Base-by-base conservation (phyloP, 2,888 invertebrate genomes). In the Pomacea canaliculata region DNA sequence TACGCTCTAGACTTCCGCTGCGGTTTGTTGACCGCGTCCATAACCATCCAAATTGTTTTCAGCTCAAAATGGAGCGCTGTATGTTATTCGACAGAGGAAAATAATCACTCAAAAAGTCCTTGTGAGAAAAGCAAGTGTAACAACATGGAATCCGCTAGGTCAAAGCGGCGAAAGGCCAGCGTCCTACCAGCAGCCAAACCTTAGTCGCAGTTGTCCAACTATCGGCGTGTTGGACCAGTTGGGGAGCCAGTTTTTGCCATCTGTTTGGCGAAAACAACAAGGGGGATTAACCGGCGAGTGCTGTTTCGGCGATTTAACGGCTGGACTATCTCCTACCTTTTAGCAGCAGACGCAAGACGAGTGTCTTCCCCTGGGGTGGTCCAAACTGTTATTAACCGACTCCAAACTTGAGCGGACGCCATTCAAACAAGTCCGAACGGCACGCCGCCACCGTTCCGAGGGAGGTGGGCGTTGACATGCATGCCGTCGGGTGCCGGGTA, bases 261-360 rank as follows among this genome's bases (percentile, higher is more conserved):
- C n/a, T 67, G 73, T 73, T 73, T 73, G 73, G 48, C 51, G 46
- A 67, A 73, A 73, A 73, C 68, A 59, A 68, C 37, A 13, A 73
- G 37, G n/a, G 10, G 73, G 48, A 27, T 73, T 68, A 73, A 51
- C 74, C 19, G 37, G 46, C 48, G 62, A 18, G 69, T 69, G 69
- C 9, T 69, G 60, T 63, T 62, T 68, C 48, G 16, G 69, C 59
- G 67, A 67, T 67, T 73, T 37, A 13, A 16, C 56, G 49, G 49
- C 18, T 46, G 46, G 49, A 63, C n/a, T 23, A 18, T 12, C 23
- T 16, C 27, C 10, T 8, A 13, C 37, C 62, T 48, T 27, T 46
- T 18, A 23, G n/a, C n/a, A 27, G n/a, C 27, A 19, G 59, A 19
- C n/a, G 9, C 63, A 23, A 63, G n/a, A 16, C 69, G 56, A 60